Evolutionary conservation across 2,888 invertebrate species (phyloP).

Genomic region (Aphrophora alni): DNA sequence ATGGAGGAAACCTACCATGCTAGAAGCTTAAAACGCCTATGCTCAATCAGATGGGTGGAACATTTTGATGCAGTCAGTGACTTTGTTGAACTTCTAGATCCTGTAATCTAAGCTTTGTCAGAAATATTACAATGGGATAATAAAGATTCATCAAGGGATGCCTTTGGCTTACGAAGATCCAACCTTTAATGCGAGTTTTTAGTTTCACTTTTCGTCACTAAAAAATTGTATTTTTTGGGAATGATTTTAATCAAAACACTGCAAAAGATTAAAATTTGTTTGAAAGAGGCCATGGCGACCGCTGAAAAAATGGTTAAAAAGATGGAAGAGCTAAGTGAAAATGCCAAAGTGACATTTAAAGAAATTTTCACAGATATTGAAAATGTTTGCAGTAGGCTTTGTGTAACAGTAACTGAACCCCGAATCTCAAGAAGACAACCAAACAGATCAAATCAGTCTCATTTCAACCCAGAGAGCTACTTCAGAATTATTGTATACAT

Average conservation of each 20-base stretch:
- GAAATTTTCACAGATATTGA: conserved; percentile 16
- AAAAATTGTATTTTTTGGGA: conserved; percentile 20
- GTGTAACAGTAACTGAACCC: neutral
- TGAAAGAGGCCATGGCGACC: conserved; percentile 18
- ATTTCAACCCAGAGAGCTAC: conserved; percentile 1
- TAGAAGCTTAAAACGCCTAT: conserved; percentile 7
- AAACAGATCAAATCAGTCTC: neutral
- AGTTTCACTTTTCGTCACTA: conserved; percentile 16
- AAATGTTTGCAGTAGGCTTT: neutral
- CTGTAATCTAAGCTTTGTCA: neutral
- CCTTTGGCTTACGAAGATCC: neutral
- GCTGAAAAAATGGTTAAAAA: conserved; percentile 21
- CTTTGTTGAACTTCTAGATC: conserved; percentile 15
- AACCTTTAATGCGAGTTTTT: conserved; percentile 16
- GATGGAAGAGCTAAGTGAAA: conserved; percentile 1
- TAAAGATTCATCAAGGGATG: neutral
- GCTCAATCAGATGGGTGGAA: neutral
- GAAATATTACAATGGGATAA: neutral
- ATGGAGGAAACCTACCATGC: neutral
- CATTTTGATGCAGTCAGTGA: neutral
- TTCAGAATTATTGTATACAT: conserved; percentile 19
- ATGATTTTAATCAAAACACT: conserved; percentile 12
- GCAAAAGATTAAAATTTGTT: conserved; percentile 25
- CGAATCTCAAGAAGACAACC: neutral
- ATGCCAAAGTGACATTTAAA: conserved; percentile 19